These are phyloP conservation scores for Drosophila hydei DNA, from an alignment of 1,140 invertebrate species.

Conservation along the genomic window DNA sequence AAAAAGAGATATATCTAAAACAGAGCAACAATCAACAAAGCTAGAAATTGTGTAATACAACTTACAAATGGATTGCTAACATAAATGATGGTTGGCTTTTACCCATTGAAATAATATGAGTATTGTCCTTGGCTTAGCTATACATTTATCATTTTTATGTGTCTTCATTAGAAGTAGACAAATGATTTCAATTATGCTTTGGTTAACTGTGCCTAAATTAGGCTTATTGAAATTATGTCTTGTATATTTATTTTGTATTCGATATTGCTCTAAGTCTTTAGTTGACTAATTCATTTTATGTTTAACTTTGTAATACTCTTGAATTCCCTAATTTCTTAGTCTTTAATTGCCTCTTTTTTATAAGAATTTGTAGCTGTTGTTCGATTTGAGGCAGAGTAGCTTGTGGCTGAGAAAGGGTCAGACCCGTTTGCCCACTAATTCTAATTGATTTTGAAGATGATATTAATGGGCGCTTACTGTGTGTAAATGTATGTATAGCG, in stretches of 20 bases:
- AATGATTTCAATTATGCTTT: too few relatives aligned
- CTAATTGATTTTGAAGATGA: conserved; percentile 30
- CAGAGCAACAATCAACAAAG: neutral
- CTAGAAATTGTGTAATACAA: neutral
- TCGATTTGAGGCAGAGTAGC: neutral
- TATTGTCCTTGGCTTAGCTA: neutral
- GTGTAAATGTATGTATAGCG: neutral
- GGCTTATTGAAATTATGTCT: too few relatives aligned
- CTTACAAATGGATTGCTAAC: conserved; percentile 1
- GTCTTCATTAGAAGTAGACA: too few relatives aligned
- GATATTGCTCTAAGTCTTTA: too few relatives aligned
- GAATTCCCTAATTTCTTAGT: too few relatives aligned
- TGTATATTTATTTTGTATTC: too few relatives aligned
- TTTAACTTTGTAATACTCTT: too few relatives aligned
- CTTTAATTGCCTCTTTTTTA: too few relatives aligned
- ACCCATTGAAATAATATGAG: neutral
- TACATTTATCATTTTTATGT: too few relatives aligned
- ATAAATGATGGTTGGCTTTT: neutral
- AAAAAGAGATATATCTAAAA: neutral
- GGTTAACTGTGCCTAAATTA: too few relatives aligned
- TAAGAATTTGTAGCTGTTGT: neutral
- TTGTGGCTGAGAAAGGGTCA: too few relatives aligned
- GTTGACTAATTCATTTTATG: too few relatives aligned
- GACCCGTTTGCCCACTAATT: neutral
- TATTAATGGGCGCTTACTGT: conserved; percentile 4